A percentile compares a stretch with the other conserved stretches of the same genome.
Conservation (phyloP, 2,888 invertebrate genomes). For the Melanostoma scalare region DNA sequence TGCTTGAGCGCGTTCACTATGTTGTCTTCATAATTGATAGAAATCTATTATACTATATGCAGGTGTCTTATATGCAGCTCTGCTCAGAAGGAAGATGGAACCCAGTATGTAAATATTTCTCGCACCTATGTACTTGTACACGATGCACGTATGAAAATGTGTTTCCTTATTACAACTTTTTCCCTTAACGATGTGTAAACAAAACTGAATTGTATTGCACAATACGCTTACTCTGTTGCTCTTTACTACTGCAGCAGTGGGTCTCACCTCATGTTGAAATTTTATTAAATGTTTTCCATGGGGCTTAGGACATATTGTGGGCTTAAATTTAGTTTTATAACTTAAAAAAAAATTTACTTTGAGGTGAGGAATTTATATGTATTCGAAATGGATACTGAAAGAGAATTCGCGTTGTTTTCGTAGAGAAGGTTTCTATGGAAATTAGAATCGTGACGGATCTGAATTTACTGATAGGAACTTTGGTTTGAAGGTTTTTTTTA, state of each 20-base stretch:
- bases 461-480: not conserved
- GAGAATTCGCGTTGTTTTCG: not conserved
- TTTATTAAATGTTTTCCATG: too few relatives aligned
- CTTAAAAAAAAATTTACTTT: too few relatives aligned
- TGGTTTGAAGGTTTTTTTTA: too few relatives aligned
- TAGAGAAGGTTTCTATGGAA: slow-evolving; percentile 1
- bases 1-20: not conserved
- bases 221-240: slow-evolving; percentile 23
- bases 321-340: too few relatives aligned
- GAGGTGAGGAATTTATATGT: too few relatives aligned
- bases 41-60: too few relatives aligned
- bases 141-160: not conserved
- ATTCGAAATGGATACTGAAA: too few relatives aligned
- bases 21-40: not conserved
- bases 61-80: too few relatives aligned
- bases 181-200: not conserved
- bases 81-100: too few relatives aligned
- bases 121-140: not conserved
- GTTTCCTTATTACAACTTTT: slow-evolving; percentile 29
- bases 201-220: not conserved
- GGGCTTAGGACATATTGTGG: too few relatives aligned
- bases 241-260: not conserved
- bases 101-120: slow-evolving; percentile 23
- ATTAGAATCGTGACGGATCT: slow-evolving; percentile 21
- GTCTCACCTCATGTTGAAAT: too few relatives aligned